Evolutionary conservation across 2,888 invertebrate genomes (phyloP).

Genomic region (Spodoptera littoralis): DNA sequence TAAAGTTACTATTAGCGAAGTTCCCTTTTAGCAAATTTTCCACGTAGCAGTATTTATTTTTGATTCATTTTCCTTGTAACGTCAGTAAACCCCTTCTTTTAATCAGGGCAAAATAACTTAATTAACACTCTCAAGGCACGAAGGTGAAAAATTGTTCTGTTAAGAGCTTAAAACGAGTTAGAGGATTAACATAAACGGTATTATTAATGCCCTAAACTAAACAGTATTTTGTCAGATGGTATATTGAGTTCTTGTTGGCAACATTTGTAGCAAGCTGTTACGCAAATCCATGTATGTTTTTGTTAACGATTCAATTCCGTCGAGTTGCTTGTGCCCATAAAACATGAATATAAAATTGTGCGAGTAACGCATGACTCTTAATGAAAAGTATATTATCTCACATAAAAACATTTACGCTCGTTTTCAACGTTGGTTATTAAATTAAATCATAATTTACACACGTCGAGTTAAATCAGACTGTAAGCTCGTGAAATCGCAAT

Average conservation of each 20-base stretch:
- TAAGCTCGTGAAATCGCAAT: slow-evolving; percentile 82
- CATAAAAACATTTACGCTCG: slow-evolving; percentile 85
- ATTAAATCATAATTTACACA: slow-evolving; percentile 87
- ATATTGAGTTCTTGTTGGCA: slow-evolving; percentile 34
- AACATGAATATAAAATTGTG: slow-evolving; percentile 79
- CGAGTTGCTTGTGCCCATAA: slow-evolving; percentile 72
- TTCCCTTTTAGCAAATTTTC: slow-evolving; percentile 17
- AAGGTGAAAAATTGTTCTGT: slow-evolving; percentile 60
- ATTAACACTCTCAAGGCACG: slow-evolving; percentile 53
- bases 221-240: slow-evolving; percentile 22
- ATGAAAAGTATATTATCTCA: slow-evolving; percentile 86
- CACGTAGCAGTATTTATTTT: slow-evolving; percentile 47
- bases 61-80: slow-evolving; percentile 50
- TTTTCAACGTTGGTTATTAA: slow-evolving; percentile 84
- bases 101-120: slow-evolving; percentile 57
- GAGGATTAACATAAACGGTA: slow-evolving; percentile 45
- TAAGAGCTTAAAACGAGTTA: slow-evolving; percentile 53
- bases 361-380: slow-evolving; percentile 80
- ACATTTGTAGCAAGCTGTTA: slow-evolving; percentile 56
- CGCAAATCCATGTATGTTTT: slow-evolving; percentile 63
- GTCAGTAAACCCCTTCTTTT: slow-evolving; percentile 49
- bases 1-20: slow-evolving; percentile 12
- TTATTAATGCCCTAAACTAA: slow-evolving; percentile 47
- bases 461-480: slow-evolving; percentile 83
- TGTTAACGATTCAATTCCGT: slow-evolving; percentile 71